Evolutionary conservation across 1,140 invertebrate genomes (phyloP).

Genomic region (Drosophila ohnishii): DNA sequence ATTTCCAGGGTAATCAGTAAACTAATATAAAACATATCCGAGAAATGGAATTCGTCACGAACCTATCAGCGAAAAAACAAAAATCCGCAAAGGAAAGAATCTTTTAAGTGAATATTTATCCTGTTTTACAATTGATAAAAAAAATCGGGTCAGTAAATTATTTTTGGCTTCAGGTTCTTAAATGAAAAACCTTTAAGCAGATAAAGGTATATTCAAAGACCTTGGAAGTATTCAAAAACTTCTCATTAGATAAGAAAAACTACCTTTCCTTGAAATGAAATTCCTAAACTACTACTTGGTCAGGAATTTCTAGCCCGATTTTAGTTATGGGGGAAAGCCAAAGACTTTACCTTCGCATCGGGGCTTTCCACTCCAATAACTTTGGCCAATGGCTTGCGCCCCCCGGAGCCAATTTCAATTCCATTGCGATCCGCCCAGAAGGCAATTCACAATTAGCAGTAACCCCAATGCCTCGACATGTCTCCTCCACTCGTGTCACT

Average conservation of each 20-base stretch:
- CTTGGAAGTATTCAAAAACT: neutral
- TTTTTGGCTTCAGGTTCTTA: neutral
- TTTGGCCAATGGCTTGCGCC: slow-evolving; percentile 34
- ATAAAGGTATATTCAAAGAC: neutral
- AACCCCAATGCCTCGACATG: slow-evolving; percentile 46
- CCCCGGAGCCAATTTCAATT: slow-evolving; percentile 22
- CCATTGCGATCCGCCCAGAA: slow-evolving; percentile 46
- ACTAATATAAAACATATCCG: neutral
- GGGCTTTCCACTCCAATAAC: slow-evolving; percentile 50
- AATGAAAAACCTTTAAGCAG: neutral
- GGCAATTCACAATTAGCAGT: slow-evolving; percentile 50
- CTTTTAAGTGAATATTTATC: neutral
- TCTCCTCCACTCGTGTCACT: slow-evolving; percentile 44
- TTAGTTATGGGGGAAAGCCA: slow-evolving; percentile 28
- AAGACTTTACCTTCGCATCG: slow-evolving; percentile 34
- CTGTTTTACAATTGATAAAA: neutral
- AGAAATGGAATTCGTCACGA: neutral
- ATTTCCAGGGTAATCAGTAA: neutral
- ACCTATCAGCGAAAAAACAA: neutral
- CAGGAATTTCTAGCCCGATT: slow-evolving; percentile 17
- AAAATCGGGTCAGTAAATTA: slow-evolving; percentile 2
- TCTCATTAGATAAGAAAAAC: neutral
- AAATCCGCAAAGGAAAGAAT: neutral
- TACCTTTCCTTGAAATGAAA: neutral
- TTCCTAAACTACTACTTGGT: neutral